Evolutionary conservation across 2,888 invertebrate species (phyloP).

Genomic region (Tromatobia lineatoria): DNA sequence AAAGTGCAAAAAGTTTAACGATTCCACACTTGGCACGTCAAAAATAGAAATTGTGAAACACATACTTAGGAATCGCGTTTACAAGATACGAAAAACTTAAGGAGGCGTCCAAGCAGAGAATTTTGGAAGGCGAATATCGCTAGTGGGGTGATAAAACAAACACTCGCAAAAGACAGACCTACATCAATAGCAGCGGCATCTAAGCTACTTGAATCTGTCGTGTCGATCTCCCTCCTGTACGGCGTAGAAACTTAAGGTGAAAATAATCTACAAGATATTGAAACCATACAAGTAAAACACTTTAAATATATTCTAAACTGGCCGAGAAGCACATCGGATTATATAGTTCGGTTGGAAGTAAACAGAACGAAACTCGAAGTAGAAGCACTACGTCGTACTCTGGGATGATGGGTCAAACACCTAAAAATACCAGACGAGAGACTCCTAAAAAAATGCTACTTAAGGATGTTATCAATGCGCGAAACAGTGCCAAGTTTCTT

Average conservation of each 20-base stretch:
- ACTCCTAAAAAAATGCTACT: constrained; percentile 19
- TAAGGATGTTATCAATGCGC: neutral
- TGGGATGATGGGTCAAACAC: constrained; percentile 28
- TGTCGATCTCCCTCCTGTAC: constrained; percentile 26
- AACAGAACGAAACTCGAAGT: constrained; percentile 28
- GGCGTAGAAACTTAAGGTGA: constrained; percentile 46
- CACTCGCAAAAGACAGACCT: constrained; percentile 26
- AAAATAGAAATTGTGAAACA: neutral
- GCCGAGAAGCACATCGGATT: constrained; percentile 39
- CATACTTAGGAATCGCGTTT: neutral
- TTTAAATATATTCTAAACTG: constrained; percentile 45
- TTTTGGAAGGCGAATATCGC: constrained; percentile 5
- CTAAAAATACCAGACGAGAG: constrained; percentile 23
- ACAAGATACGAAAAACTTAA: neutral
- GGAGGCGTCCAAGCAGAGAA: neutral
- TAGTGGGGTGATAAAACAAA: neutral
- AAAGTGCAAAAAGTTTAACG: neutral
- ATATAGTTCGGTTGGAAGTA: constrained; percentile 36
- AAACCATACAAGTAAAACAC: constrained; percentile 30
- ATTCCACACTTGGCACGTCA: neutral
- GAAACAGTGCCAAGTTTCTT: too few species aligned
- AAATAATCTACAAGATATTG: constrained; percentile 16
- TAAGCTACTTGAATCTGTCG: constrained; percentile 42
- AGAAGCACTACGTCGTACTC: constrained; percentile 1
- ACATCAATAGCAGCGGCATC: constrained; percentile 17